Evolutionary conservation across 2,113 vertebrate species (phyloP).

Genomic region (Sceloporus undulatus): DNA sequence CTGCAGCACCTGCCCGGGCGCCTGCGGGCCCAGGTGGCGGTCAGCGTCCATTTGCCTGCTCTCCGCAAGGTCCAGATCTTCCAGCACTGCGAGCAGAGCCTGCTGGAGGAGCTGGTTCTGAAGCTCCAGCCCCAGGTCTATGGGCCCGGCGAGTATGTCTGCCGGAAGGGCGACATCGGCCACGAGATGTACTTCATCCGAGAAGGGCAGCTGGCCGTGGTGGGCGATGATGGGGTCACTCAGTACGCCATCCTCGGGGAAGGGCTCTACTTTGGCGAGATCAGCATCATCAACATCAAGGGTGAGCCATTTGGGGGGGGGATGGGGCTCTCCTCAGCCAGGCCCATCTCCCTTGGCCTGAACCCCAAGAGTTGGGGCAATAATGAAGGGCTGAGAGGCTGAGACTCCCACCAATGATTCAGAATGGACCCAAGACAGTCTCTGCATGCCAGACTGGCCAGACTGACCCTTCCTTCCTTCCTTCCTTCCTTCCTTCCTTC

Average conservation of each 20-base stretch:
- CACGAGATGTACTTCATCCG: slow-evolving; percentile 95
- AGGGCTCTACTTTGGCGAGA: slow-evolving; percentile 95
- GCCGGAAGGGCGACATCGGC: slow-evolving; percentile 91
- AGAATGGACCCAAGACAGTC: too few relatives aligned
- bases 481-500: too few relatives aligned
- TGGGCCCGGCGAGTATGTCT: slow-evolving; percentile 91
- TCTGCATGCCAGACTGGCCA: too few relatives aligned
- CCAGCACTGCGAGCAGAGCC: slow-evolving; percentile 87
- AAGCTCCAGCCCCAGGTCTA: slow-evolving; percentile 91
- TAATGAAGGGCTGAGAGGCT: too few relatives aligned
- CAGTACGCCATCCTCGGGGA: slow-evolving; percentile 86
- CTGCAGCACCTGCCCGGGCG: slow-evolving; percentile 83
- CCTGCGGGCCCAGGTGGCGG: slow-evolving; percentile 86
- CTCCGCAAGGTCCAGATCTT: slow-evolving; percentile 93
- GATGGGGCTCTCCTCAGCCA: background rate
- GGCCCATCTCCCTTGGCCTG: too few relatives aligned
- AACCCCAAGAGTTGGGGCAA: too few relatives aligned
- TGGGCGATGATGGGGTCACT: slow-evolving; percentile 89
- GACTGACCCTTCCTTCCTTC: too few relatives aligned
- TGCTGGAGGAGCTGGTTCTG: slow-evolving; percentile 91
- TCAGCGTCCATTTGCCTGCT: slow-evolving; percentile 87
- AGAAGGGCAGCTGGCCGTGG: slow-evolving; percentile 90
- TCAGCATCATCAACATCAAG: slow-evolving; percentile 95
- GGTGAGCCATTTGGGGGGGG: slow-evolving; percentile 70
- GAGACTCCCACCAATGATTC: too few relatives aligned